Conservation (phyloP, 2,888 invertebrate species). For the Mycalesis mineus region DNA sequence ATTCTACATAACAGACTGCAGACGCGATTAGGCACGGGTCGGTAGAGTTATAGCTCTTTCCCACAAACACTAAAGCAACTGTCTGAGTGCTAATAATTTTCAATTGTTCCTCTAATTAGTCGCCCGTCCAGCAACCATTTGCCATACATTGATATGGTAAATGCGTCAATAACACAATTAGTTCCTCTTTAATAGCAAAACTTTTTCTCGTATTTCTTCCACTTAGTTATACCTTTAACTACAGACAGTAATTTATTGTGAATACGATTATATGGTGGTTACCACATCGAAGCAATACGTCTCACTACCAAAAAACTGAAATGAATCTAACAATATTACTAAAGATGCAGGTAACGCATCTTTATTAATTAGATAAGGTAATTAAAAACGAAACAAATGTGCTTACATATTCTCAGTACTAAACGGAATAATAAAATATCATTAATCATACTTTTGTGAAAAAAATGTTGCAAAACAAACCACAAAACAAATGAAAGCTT, state of each 20-base stretch:
- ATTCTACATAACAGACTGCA: too few relatives aligned
- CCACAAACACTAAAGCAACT: constrained; percentile 7
- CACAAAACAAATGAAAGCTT: too few relatives aligned
- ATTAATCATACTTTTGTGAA: too few relatives aligned
- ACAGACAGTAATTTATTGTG: neutral
- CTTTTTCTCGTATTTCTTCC: neutral
- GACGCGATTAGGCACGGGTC: constrained; percentile 15
- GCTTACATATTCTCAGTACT: too few relatives aligned
- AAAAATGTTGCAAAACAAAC: too few relatives aligned
- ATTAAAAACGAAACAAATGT: too few relatives aligned
- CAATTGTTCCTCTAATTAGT: constrained; percentile 12
- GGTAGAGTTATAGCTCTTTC: constrained; percentile 4
- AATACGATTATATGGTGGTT: neutral
- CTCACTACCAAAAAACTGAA: neutral
- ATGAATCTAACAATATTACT: too few relatives aligned
- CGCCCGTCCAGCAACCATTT: constrained; percentile 13
- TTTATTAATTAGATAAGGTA: too few relatives aligned
- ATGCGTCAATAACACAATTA: constrained; percentile 23
- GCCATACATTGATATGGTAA: constrained; percentile 19
- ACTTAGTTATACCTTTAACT: neutral
- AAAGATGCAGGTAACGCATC: too few relatives aligned
- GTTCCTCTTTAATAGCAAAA: constrained; percentile 10
- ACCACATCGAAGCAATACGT: neutral
- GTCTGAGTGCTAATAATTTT: constrained; percentile 9
- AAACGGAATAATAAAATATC: too few relatives aligned